Evolutionary conservation across 2,797 vertebrate genomes (phyloP).

Genomic region (Nyctibius grandis): DNA sequence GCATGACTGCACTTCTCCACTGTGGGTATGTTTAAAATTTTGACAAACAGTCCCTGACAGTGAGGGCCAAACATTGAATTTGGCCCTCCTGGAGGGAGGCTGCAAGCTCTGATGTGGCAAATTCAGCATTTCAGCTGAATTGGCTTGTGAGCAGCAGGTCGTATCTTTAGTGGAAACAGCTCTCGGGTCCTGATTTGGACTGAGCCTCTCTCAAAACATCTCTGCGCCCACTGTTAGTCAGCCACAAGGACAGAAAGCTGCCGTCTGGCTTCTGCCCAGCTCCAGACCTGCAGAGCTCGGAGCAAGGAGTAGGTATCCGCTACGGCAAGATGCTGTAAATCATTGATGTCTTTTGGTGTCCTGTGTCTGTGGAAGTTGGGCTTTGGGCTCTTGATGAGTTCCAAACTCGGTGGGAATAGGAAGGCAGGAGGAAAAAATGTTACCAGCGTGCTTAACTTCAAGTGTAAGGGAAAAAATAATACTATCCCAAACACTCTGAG

Average conservation of each 20-base stretch:
- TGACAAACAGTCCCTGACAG: background rate
- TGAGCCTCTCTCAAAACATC: background rate
- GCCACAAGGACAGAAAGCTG: too few relatives aligned
- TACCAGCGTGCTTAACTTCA: background rate
- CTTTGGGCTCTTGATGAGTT: background rate
- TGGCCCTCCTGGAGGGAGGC: background rate
- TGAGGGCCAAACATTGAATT: background rate
- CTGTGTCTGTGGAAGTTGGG: background rate
- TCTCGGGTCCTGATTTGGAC: accelerated
- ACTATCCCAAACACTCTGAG: background rate
- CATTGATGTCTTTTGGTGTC: background rate
- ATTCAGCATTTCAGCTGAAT: background rate
- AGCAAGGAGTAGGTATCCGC: accelerated
- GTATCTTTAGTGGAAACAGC: background rate
- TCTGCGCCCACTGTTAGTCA: background rate
- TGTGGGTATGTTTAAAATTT: background rate
- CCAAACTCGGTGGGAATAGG: background rate
- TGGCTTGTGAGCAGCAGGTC: background rate
- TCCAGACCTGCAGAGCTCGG: background rate
- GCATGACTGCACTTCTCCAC: background rate
- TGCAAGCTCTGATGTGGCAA: background rate
- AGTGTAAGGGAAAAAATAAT: background rate
- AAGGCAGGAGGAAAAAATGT: background rate
- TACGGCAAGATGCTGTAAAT: background rate
- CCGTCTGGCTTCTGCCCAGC: background rate